Percentiles rank a stretch among this genome's conserved stretches.
phyloP scores from a whole-genome alignment of 2,113 vertebrate species.

The Tamias sibiricus region DNA sequence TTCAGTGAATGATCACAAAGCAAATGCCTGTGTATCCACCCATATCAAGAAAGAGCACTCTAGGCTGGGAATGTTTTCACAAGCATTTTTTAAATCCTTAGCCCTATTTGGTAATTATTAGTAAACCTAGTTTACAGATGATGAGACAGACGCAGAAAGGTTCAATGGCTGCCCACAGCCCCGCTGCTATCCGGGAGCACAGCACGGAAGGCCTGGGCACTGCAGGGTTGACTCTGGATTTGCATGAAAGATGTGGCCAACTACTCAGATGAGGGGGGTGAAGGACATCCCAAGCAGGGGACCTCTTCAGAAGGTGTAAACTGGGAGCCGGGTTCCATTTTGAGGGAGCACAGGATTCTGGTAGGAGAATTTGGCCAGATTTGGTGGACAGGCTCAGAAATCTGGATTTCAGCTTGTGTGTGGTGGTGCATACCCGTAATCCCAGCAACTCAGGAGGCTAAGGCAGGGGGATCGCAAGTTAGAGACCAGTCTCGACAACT shows the following conservation, averaged over 20 bases:
- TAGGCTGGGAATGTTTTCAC: slow-evolving; percentile 39
- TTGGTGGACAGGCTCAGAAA: background rate
- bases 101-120: slow-evolving; percentile 51
- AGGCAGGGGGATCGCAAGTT: no score
- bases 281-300: background rate
- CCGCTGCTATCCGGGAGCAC: background rate
- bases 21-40: slow-evolving; percentile 52
- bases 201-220: background rate
- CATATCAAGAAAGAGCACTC: slow-evolving; percentile 51
- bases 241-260: background rate
- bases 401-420: no score
- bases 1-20: background rate
- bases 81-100: slow-evolving; percentile 41
- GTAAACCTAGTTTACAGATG: background rate
- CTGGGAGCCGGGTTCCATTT: background rate
- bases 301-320: no score
- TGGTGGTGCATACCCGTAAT: no score
- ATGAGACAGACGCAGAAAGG: background rate
- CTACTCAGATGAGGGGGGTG: background rate
- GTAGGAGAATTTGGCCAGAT: background rate
- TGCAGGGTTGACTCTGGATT: no score
- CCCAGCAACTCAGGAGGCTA: no score
- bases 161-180: background rate
- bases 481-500: no score
- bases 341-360: background rate